A percentile compares a stretch with the other conserved stretches of the same genome.
phyloP scores from a whole-genome alignment of 2,113 vertebrate species.

The Miniopterus natalensis region DNA sequence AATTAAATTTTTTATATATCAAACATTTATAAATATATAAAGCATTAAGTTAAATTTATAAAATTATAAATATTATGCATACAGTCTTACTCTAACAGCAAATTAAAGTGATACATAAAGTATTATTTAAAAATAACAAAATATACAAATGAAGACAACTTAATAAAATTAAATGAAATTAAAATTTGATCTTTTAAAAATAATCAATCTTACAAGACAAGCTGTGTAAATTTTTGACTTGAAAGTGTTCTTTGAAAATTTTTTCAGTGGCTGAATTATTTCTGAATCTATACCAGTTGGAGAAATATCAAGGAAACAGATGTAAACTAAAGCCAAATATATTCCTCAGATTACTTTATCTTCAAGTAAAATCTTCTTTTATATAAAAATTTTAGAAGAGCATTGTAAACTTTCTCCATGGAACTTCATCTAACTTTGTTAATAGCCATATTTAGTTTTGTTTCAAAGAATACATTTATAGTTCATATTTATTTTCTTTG shows the following conservation, averaged over 20 bases:
- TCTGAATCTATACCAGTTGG: not conserved
- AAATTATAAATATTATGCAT: not conserved
- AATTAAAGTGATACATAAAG: not conserved
- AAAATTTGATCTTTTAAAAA: not conserved
- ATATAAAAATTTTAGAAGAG: not conserved
- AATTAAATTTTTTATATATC: not conserved
- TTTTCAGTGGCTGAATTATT: not conserved
- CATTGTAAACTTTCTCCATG: not conserved
- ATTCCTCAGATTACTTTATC: not conserved
- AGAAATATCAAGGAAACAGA: not conserved
- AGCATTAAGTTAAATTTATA: slow-evolving; percentile 17
- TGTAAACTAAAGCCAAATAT: not conserved
- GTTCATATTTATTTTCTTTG: not conserved
- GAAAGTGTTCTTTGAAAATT: not conserved
- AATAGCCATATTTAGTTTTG: not conserved
- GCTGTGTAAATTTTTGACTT: not conserved
- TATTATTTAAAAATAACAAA: not conserved
- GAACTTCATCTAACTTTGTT: not conserved
- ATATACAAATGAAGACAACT: not conserved
- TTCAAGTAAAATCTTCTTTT: not conserved
- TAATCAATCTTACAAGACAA: not conserved
- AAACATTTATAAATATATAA: not conserved
- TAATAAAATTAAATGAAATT: not conserved
- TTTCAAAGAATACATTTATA: not conserved
- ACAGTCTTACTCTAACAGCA: not conserved